Conservation (phyloP, 35 echinoderm and acorn worm species). For the Diadema setosum region DNA sequence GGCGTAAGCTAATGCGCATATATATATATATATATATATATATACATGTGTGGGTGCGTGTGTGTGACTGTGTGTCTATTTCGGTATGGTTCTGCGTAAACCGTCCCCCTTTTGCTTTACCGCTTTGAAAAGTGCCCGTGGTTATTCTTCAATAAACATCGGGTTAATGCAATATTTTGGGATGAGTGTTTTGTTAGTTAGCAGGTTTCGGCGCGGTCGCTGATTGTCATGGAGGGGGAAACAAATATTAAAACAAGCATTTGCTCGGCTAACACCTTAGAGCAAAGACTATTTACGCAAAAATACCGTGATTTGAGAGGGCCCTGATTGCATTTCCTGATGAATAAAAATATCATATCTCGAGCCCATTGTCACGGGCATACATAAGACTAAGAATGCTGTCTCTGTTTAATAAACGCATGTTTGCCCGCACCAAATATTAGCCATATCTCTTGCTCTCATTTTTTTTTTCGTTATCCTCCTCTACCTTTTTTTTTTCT, state of each 20-base stretch:
- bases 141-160: slow-evolving; percentile 5
- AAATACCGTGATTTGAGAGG: not conserved
- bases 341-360: slow-evolving; percentile 13
- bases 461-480: too few species aligned
- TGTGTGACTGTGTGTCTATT: not conserved
- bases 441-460: not conserved
- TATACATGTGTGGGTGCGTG: too few species aligned
- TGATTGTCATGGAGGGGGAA: not conserved
- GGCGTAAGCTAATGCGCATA: too few species aligned
- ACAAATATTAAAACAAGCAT: slow-evolving; percentile 3
- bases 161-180: too few species aligned
- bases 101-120: not conserved
- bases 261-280: not conserved
- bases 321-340: not conserved
- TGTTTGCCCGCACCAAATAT: not conserved
- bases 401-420: slow-evolving; percentile 3
- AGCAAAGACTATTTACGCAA: not conserved
- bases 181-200: not conserved
- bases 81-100: not conserved
- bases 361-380: not conserved
- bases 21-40: too few species aligned
- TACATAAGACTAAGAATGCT: not conserved
- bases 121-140: not conserved
- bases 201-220: not conserved
- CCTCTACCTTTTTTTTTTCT: too few species aligned